Evolutionary conservation across 2,113 vertebrate genomes (phyloP).

Genomic region (Dermatemys mawii): DNA sequence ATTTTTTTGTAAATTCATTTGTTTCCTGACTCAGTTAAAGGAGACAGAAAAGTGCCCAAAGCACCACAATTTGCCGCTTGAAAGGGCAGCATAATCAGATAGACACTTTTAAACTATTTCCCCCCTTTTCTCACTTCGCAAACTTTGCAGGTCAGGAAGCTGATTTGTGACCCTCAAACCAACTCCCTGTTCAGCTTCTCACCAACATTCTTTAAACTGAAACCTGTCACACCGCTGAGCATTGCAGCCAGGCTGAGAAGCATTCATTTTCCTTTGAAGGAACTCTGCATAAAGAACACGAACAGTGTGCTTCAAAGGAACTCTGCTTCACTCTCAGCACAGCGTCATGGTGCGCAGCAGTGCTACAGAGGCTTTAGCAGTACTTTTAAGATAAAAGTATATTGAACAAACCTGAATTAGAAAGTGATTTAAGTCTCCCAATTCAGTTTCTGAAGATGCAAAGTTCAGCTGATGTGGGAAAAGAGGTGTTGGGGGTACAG

Average conservation of each 20-base stretch:
- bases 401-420: neutral
- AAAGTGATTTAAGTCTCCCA: neutral
- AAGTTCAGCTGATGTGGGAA: neutral
- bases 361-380: neutral
- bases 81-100: neutral
- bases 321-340: neutral
- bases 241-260: neutral
- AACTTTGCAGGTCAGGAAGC: rapidly evolving
- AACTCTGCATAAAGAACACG: neutral
- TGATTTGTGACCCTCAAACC: neutral
- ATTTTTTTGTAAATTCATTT: neutral
- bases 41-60: rapidly evolving
- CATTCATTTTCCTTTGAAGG: neutral
- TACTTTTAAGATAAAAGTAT: neutral
- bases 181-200: neutral
- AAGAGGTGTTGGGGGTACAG: neutral
- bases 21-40: neutral
- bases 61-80: rapidly evolving
- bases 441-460: neutral
- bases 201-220: neutral
- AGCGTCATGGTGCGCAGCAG: neutral
- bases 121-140: neutral
- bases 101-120: neutral
- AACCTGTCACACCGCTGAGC: neutral
- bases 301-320: neutral